Evolutionary conservation across 2,888 invertebrate species (phyloP).

Genomic region (Muscina levida): DNA sequence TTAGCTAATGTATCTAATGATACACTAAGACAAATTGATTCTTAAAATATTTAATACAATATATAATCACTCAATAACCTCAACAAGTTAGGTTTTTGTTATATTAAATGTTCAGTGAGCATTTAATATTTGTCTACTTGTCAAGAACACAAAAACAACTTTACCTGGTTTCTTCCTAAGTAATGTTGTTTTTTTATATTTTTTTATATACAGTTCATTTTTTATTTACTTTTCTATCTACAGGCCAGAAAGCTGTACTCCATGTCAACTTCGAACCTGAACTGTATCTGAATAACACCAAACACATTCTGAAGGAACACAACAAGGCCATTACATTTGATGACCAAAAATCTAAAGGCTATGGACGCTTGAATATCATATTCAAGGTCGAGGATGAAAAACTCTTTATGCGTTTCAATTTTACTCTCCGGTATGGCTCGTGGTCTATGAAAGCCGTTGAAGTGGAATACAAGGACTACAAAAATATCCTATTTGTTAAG

Average conservation of each 20-base stretch:
- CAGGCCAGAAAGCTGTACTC: constrained; percentile 81
- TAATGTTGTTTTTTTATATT: too few relatives aligned
- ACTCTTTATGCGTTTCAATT: constrained; percentile 82
- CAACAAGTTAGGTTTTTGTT: too few relatives aligned
- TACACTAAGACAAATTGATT: too few relatives aligned
- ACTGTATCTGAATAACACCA: constrained; percentile 73
- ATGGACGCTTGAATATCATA: constrained; percentile 74
- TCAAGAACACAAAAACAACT: too few relatives aligned
- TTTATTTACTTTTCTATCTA: too few relatives aligned
- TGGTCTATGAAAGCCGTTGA: constrained; percentile 83
- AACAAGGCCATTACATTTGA: constrained; percentile 75
- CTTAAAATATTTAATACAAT: too few relatives aligned
- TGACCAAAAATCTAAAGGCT: constrained; percentile 73
- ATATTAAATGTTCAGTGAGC: too few relatives aligned
- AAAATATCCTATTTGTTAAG: constrained; percentile 70
- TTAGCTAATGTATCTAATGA: too few relatives aligned
- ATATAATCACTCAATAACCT: too few relatives aligned
- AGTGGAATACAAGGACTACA: constrained; percentile 80
- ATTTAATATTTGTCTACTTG: too few relatives aligned
- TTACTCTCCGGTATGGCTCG: constrained; percentile 80
- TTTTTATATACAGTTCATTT: too few relatives aligned
- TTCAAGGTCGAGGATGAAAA: constrained; percentile 76
- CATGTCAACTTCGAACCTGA: constrained; percentile 82
- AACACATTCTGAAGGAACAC: constrained; percentile 72
- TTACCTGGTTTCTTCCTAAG: too few relatives aligned